Evolutionary conservation across 2,888 invertebrate species (phyloP).

Genomic region (Nomada goodeniana): DNA sequence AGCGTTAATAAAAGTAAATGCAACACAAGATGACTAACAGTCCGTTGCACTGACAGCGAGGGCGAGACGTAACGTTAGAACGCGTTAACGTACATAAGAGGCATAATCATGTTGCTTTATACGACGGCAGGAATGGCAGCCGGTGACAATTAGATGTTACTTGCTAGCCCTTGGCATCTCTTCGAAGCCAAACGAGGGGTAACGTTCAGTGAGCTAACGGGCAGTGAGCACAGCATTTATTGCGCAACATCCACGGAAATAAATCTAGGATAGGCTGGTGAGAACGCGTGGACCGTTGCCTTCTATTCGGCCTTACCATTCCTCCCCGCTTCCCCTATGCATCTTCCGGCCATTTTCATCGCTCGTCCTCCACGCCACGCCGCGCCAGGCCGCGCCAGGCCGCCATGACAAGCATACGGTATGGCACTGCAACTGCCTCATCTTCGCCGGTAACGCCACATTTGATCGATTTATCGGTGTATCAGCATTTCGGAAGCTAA

Average conservation of each 20-base stretch:
- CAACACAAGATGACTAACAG: constrained; percentile 30
- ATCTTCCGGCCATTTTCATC: constrained; percentile 72
- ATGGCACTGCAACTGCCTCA: constrained; percentile 41
- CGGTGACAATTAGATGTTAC: constrained; percentile 49
- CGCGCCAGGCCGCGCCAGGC: too few relatives aligned
- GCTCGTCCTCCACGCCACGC: constrained; percentile 60
- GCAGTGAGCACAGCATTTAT: constrained; percentile 66
- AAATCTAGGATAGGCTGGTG: constrained; percentile 80
- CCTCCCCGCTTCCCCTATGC: constrained; percentile 45
- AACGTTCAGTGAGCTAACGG: constrained; percentile 44
- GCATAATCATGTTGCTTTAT: constrained; percentile 23
- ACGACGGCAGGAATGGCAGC: constrained; percentile 10
- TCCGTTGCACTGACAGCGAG: constrained; percentile 12
- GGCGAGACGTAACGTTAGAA: constrained; percentile 23
- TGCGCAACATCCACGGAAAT: constrained; percentile 80
- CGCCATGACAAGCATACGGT: constrained; percentile 62
- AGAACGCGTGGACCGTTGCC: constrained; percentile 73
- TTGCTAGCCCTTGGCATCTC: constrained; percentile 64
- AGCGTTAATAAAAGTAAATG: constrained; percentile 21
- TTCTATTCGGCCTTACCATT: constrained; percentile 70
- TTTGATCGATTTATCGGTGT: constrained; percentile 42
- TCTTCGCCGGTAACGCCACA: constrained; percentile 33
- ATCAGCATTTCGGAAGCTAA: not conserved
- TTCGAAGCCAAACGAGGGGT: constrained; percentile 54
- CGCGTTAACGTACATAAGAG: not conserved